These are phyloP conservation scores for Meteorus cinctellus DNA, from an alignment of 2,888 invertebrate species.

Conservation along the genomic window DNA sequence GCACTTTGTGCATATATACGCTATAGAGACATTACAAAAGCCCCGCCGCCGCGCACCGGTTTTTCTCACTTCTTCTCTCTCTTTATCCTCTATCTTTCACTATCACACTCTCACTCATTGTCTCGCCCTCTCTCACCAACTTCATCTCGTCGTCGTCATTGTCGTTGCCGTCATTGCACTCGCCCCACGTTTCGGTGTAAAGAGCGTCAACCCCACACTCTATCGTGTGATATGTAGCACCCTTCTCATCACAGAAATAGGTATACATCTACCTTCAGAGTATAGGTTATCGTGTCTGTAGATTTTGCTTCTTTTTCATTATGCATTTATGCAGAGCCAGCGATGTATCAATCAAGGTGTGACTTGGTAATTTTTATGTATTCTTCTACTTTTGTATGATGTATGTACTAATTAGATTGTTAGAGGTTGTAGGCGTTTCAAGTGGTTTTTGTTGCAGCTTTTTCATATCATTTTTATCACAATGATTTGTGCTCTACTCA, in stretches of 20 bases:
- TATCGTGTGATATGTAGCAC: constrained; percentile 12
- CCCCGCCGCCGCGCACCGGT: constrained; percentile 2
- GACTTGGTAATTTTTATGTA: not conserved
- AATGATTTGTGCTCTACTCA: no score
- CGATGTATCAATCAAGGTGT: not conserved
- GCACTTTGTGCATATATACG: constrained; percentile 39
- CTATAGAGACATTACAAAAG: constrained; percentile 1
- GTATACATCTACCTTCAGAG: constrained; percentile 16
- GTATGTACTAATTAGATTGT: not conserved
- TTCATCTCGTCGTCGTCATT: constrained; percentile 58
- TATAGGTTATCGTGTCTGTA: constrained; percentile 5
- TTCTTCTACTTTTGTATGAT: not conserved
- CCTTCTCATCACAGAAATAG: constrained; percentile 20
- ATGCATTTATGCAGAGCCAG: not conserved
- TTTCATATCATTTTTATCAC: no score
- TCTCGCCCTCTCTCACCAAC: constrained; percentile 55
- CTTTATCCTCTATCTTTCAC: not conserved
- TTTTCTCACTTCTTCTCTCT: not conserved
- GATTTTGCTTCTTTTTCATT: not conserved
- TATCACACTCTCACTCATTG: not conserved
- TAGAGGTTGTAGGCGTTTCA: not conserved
- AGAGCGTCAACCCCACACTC: constrained; percentile 2
- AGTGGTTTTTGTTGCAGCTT: not conserved
- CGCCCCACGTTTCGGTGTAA: not conserved
- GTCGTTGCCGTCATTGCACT: not conserved